A percentile compares a stretch with the other conserved stretches of the same genome.
Evolutionary conservation across 2,113 vertebrate genomes (phyloP).

Genomic region (Lagenorhynchus albirostris): DNA sequence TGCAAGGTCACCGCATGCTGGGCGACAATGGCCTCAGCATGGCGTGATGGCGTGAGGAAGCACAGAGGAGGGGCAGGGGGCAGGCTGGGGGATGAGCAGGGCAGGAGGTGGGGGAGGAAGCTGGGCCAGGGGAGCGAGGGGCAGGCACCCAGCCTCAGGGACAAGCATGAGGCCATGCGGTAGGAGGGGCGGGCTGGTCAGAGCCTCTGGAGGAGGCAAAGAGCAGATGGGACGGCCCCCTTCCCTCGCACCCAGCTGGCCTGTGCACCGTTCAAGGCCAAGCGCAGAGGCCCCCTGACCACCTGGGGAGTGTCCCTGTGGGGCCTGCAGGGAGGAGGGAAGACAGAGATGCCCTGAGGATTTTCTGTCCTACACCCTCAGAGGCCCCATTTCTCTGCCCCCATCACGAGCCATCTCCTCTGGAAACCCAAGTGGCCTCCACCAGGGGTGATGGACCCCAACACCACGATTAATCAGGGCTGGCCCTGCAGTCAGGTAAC

Average conservation of each 20-base stretch:
- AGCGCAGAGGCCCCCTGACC: neutral
- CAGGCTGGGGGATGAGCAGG: neutral
- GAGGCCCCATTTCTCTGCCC: neutral
- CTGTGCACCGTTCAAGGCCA: neutral
- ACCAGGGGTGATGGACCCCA: conserved; percentile 43
- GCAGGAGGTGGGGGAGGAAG: neutral
- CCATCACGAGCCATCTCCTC: conserved; percentile 46
- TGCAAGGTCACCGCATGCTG: neutral
- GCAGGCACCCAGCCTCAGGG: neutral
- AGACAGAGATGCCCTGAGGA: neutral
- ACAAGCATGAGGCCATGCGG: neutral
- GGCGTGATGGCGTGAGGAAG: neutral
- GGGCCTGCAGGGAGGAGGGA: neutral
- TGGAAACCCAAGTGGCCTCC: conserved; percentile 68
- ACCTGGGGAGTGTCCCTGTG: neutral
- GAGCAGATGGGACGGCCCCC: neutral
- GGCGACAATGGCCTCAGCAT: neutral
- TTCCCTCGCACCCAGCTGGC: neutral
- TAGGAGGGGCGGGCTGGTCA: neutral
- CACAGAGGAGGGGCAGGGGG: neutral
- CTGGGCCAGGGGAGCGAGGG: neutral
- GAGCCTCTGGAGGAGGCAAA: neutral
- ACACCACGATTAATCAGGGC: conserved; percentile 48
- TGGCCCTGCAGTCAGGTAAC: conserved; percentile 11
- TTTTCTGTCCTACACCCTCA: neutral